Base-by-base conservation (phyloP, 2,888 invertebrate genomes). In the Spilarctia lutea region DNA sequence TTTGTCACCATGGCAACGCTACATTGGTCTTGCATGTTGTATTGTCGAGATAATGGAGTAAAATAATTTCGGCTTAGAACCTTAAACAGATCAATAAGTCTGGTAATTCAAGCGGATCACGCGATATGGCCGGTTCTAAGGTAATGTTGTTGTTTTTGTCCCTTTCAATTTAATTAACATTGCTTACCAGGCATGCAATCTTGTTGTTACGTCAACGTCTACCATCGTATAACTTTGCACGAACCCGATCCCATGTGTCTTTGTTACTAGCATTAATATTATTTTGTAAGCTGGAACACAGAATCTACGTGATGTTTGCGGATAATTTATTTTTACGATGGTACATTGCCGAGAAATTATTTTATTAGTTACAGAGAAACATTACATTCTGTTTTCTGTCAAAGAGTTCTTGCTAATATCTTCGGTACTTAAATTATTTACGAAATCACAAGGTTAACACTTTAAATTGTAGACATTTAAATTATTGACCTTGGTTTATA, bases 91-190 rank as follows among this genome's bases (percentile, higher is more conserved):
- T 94, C 95, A 94, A 94, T 95, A 94, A 87, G 85, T 85, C 79
- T 85, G 84, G 91, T 94, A 92, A 94, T 94, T 93, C 90, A 90
- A 91, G 84, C 87, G 78, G 87, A 92, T 87, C 95, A 96, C 95
- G 95, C 95, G 90, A 95, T 90, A 94, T 95, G 95, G 88, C 92
- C 71, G 93, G 92, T 80, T 85, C 91, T 85, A 93, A 94, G 95
- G 95, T 95, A 94, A 89, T 74, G 88, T 79, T 77, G 81, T 30
- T 65, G 18, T 42, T 73, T 71, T 76, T 77, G 75, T 75, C 73
- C 72, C 65, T 66, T 66, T 70, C 67, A 74, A 27, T 73, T 73
- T 73, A 76, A 94, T 95, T 94, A 94, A 91, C 90, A 88, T 90
- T 83, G 83, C 83, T 91, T 86, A 87, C 87, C 87, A 87, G 91